Evolutionary conservation across 2,888 invertebrate genomes (phyloP).

Genomic region (Horisme vitalbata): DNA sequence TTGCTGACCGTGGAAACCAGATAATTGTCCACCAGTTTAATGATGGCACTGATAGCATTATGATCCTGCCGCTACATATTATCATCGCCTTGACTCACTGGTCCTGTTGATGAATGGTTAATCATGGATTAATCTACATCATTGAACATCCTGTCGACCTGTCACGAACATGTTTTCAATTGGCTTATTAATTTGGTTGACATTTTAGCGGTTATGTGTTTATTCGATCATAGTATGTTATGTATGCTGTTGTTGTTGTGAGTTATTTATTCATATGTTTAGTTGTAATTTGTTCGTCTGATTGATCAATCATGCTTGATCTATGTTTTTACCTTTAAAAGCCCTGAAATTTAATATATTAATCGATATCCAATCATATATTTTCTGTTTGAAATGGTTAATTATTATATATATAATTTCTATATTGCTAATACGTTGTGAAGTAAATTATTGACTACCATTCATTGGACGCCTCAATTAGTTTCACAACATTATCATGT

Average conservation of each 20-base stretch:
- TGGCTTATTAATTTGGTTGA: slow-evolving; percentile 8
- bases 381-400: too few relatives aligned
- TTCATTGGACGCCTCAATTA: slow-evolving; percentile 1
- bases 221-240: neutral
- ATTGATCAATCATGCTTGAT: too few relatives aligned
- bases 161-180: slow-evolving; percentile 9
- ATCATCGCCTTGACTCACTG: slow-evolving; percentile 22
- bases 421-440: too few relatives aligned
- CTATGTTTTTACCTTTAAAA: too few relatives aligned
- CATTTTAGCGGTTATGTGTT: slow-evolving; percentile 4
- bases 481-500: slow-evolving; percentile 12
- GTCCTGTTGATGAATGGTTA: slow-evolving; percentile 8
- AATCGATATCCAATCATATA: too few relatives aligned
- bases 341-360: too few relatives aligned
- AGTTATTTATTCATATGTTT: neutral
- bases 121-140: slow-evolving; percentile 24
- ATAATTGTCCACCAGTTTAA: slow-evolving; percentile 21
- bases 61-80: slow-evolving; percentile 19
- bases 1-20: slow-evolving; percentile 25
- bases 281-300: too few relatives aligned
- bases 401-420: too few relatives aligned
- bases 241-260: neutral
- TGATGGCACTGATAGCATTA: slow-evolving; percentile 35
- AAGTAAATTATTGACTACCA: neutral
- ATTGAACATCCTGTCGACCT: slow-evolving; percentile 17